Conservation (phyloP, 2,113 vertebrate genomes). For the Ochotona princeps region DNA sequence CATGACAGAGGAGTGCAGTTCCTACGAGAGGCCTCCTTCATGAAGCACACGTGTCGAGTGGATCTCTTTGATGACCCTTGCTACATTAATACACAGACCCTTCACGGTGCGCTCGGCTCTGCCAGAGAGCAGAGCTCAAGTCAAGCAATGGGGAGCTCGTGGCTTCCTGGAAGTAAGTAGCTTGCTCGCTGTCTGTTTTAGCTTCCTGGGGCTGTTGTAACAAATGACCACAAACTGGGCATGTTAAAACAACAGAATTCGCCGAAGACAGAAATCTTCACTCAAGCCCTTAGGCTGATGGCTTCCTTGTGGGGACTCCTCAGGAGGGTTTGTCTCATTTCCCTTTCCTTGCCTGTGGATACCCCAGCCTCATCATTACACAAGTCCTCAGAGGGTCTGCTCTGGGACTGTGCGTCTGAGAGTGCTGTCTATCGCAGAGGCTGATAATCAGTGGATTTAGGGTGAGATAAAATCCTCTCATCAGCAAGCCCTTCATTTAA, state of each 20-base stretch:
- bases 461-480: neutral
- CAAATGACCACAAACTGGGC: neutral
- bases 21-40: constrained; percentile 67
- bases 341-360: neutral
- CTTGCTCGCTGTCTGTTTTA: fast-evolving
- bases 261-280: neutral
- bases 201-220: neutral
- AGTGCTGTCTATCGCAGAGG: neutral
- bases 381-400: neutral
- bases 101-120: constrained; percentile 73
- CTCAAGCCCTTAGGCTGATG: neutral
- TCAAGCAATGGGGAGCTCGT: constrained; percentile 69
- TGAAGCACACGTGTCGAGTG: constrained; percentile 78
- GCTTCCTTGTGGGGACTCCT: neutral
- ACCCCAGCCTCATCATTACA: neutral
- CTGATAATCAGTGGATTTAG: neutral
- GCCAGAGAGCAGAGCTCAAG: constrained; percentile 50
- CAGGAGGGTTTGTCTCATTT: neutral
- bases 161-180: constrained; percentile 82
- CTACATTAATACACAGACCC: constrained; percentile 88
- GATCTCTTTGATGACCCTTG: constrained; percentile 88
- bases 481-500: neutral
- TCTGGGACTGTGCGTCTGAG: neutral
- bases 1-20: constrained; percentile 73
- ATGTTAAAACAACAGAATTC: neutral